Percentiles rank a stretch among this genome's conserved stretches.
phyloP scores from a whole-genome alignment of 2,888 invertebrate genomes.

The Netelia melanura region DNA sequence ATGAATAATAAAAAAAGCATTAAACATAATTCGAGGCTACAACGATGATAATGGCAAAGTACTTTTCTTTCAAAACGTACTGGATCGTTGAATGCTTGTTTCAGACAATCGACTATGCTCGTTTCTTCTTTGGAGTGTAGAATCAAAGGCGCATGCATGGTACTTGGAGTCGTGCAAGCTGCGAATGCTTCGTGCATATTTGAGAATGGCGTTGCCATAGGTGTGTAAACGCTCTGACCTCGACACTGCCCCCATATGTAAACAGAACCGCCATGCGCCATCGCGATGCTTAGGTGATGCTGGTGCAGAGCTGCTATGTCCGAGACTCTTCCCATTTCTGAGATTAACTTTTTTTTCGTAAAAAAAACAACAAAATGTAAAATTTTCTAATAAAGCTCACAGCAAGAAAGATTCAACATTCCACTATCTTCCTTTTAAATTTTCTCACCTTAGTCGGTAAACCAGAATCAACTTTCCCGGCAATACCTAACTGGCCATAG shows the following conservation, averaged over 20 bases:
- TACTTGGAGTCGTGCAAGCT: slow-evolving; percentile 86
- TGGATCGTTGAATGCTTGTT: slow-evolving; percentile 87
- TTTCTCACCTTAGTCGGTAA: slow-evolving; percentile 85
- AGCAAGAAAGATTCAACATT: not conserved
- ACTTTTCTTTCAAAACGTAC: slow-evolving; percentile 80
- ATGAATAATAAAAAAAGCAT: no score
- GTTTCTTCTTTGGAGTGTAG: slow-evolving; percentile 81
- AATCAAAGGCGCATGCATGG: slow-evolving; percentile 86
- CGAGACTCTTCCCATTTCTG: slow-evolving; percentile 85
- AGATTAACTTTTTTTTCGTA: slow-evolving; percentile 68
- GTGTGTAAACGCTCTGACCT: slow-evolving; percentile 82
- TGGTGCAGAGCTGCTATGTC: slow-evolving; percentile 88
- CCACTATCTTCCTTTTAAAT: not conserved
- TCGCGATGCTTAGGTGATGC: slow-evolving; percentile 87
- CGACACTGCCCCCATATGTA: slow-evolving; percentile 89
- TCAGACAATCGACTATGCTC: slow-evolving; percentile 85
- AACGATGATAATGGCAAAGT: not conserved
- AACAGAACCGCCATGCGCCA: slow-evolving; percentile 86
- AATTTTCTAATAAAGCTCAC: not conserved
- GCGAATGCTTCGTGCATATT: slow-evolving; percentile 88
- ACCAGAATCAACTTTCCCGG: slow-evolving; percentile 86
- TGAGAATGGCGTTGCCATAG: slow-evolving; percentile 86
- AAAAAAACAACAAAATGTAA: no score
- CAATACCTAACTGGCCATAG: slow-evolving; percentile 87
- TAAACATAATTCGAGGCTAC: not conserved